Conservation (phyloP, 2,888 invertebrate genomes). For the Listrodromus nycthemerus region DNA sequence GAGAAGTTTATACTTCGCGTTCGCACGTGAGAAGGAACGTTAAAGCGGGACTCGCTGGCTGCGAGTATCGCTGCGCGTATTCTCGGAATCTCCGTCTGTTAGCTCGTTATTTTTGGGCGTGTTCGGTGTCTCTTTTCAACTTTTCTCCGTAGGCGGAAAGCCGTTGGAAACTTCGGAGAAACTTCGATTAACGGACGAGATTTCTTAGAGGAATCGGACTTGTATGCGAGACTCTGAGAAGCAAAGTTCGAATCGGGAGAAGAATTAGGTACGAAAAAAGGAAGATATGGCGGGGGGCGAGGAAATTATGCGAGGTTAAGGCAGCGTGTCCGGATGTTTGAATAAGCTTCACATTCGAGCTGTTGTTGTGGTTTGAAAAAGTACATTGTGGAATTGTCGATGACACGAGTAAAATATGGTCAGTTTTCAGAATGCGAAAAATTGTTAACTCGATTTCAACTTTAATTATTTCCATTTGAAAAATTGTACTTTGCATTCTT, state of each 20-base stretch:
- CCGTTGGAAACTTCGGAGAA: not conserved
- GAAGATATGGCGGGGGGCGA: not conserved
- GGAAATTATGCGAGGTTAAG: no score
- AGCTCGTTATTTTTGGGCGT: not conserved
- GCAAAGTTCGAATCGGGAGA: not conserved
- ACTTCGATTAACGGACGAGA: not conserved
- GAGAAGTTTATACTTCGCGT: conserved; percentile 22
- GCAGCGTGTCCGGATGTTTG: not conserved
- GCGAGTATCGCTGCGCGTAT: not conserved
- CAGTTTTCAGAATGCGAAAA: no score
- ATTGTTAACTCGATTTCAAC: no score
- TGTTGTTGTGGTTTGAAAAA: not conserved
- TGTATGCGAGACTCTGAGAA: not conserved
- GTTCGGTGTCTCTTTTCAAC: not conserved
- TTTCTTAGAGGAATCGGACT: not conserved
- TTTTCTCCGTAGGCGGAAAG: conserved; percentile 12
- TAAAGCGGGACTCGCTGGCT: not conserved
- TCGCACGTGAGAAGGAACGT: conserved; percentile 36
- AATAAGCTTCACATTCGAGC: no score
- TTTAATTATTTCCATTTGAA: no score
- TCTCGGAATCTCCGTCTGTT: not conserved
- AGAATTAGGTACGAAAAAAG: conserved; percentile 33
- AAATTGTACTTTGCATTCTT: no score
- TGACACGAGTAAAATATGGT: no score
- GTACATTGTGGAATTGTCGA: no score